A percentile compares a stretch with the other conserved stretches of the same genome.
phyloP scores from a whole-genome alignment of 1,140 invertebrate genomes.

The Diachasmimorpha longicaudata region DNA sequence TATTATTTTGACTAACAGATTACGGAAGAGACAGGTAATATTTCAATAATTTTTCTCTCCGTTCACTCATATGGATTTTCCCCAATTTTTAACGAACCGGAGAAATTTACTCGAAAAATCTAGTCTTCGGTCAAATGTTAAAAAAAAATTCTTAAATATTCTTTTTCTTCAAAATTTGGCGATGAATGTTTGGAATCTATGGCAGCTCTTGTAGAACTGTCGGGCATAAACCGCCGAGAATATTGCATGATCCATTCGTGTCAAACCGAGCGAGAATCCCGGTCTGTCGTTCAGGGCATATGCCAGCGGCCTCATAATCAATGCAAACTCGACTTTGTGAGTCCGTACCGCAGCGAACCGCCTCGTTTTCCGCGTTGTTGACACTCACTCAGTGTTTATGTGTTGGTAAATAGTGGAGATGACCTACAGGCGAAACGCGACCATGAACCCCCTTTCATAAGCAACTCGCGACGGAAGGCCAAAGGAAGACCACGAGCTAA shows the following conservation, averaged over 20 bases:
- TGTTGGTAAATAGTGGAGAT: not conserved
- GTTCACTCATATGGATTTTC: too few species aligned
- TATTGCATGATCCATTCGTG: constrained; percentile 1
- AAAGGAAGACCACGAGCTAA: not conserved
- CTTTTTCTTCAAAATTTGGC: not conserved
- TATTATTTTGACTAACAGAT: too few species aligned
- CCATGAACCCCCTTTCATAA: not conserved
- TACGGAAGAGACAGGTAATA: too few species aligned
- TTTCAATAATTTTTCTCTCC: too few species aligned
- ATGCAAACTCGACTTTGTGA: not conserved
- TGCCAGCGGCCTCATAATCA: not conserved
- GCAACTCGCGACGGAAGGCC: not conserved
- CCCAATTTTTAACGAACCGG: too few species aligned
- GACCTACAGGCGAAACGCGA: not conserved
- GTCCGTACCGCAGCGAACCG: not conserved
- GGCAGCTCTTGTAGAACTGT: not conserved
- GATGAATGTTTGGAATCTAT: not conserved
- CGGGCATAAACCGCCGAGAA: not conserved
- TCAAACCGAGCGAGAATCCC: not conserved
- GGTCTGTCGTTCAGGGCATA: not conserved
- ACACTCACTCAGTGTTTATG: not conserved
- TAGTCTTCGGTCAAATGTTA: too few species aligned
- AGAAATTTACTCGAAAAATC: too few species aligned
- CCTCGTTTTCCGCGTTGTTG: constrained; percentile 10
- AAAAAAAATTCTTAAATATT: too few species aligned